Percentiles rank a stretch among this genome's conserved stretches.
These are phyloP conservation scores for Discoglossus pictus DNA, from an alignment of 2,797 vertebrate genomes.

Conservation along the genomic window DNA sequence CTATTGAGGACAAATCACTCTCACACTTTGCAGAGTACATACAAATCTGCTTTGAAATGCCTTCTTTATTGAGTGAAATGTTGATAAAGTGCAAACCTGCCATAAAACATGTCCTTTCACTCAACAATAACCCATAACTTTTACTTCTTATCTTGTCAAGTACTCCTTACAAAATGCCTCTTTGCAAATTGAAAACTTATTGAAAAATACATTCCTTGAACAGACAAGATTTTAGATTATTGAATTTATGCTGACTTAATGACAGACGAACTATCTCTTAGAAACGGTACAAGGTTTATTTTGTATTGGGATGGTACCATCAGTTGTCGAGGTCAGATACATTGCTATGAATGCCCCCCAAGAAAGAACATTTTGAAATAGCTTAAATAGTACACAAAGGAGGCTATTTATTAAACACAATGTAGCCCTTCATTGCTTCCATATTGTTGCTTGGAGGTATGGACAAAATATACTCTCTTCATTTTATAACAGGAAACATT, in stretches of 20 bases:
- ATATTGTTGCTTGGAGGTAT: no score
- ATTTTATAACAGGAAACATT: no score
- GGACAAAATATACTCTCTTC: no score
- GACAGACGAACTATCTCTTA: slow-evolving; percentile 19
- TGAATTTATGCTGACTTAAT: slow-evolving; percentile 26
- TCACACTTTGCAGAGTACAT: slow-evolving; percentile 13
- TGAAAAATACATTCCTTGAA: slow-evolving; percentile 36
- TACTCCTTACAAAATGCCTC: slow-evolving; percentile 9
- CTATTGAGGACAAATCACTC: slow-evolving; percentile 10
- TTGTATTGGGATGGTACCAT: no score
- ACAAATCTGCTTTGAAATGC: slow-evolving; percentile 23
- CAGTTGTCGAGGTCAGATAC: no score
- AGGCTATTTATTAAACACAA: no score
- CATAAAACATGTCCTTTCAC: slow-evolving; percentile 33
- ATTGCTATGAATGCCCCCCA: no score
- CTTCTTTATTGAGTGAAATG: slow-evolving; percentile 27
- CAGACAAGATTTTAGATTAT: slow-evolving; percentile 15
- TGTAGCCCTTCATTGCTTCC: no score
- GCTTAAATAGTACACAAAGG: no score
- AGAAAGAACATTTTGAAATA: no score
- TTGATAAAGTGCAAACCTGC: slow-evolving; percentile 27
- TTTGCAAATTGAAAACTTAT: slow-evolving; percentile 38
- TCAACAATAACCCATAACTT: slow-evolving; percentile 45
- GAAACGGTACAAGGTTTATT: neutral
- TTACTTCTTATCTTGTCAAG: slow-evolving; percentile 27